These are phyloP conservation scores for Amphibalanus amphitrite DNA, from an alignment of 1,140 invertebrate genomes.

Conservation along the genomic window DNA sequence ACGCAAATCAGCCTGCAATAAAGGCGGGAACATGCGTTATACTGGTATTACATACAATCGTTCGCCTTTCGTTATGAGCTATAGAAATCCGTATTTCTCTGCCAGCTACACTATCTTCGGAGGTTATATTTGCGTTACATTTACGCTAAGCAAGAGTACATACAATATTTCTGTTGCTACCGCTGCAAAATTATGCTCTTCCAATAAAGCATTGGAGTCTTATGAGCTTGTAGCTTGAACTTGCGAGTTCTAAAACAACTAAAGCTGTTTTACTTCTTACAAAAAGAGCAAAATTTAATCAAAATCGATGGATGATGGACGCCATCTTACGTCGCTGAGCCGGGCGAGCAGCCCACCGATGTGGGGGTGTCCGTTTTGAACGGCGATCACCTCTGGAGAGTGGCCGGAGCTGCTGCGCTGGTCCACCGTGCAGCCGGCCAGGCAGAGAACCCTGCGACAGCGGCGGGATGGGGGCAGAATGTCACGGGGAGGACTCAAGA, in stretches of 20 bases:
- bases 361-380: slow-evolving; percentile 55
- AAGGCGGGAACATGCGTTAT: too few species aligned
- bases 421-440: too few species aligned
- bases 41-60: not conserved
- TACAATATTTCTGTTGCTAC: too few species aligned
- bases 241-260: not conserved
- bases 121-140: not conserved
- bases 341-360: slow-evolving; percentile 52
- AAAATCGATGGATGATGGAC: not conserved
- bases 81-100: not conserved
- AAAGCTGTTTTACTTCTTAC: too few species aligned
- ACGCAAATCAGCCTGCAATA: slow-evolving; percentile 30
- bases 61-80: not conserved
- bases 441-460: too few species aligned
- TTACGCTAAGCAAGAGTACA: not conserved
- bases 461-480: too few species aligned
- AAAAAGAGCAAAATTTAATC: too few species aligned
- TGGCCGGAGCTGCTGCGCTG: slow-evolving; percentile 47
- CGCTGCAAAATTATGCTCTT: too few species aligned
- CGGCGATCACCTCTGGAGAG: slow-evolving; percentile 60
- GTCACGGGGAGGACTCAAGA: too few species aligned
- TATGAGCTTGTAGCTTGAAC: not conserved
- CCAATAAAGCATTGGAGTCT: too few species aligned
- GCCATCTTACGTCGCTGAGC: slow-evolving; percentile 41
- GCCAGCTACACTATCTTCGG: not conserved